Conservation (phyloP, 2,888 invertebrate species). For the Nemapogon koenigi region DNA sequence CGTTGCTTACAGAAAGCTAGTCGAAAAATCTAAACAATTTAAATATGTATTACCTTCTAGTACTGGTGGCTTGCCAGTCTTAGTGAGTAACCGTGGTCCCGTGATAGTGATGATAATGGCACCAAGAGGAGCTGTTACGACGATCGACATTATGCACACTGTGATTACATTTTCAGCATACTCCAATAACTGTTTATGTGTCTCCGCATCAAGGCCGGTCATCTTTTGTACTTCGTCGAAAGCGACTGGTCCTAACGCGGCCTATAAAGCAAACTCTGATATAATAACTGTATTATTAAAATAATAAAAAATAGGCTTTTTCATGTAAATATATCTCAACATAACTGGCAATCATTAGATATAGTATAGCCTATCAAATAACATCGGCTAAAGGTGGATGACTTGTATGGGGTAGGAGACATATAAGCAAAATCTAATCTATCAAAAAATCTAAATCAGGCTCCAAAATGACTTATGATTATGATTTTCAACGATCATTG, state of each 20-base stretch:
- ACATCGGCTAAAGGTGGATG: no score
- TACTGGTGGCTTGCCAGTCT: slow-evolving; percentile 74
- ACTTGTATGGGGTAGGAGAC: no score
- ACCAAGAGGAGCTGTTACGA: slow-evolving; percentile 84
- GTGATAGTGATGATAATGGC: slow-evolving; percentile 82
- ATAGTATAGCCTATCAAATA: no score
- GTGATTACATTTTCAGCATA: slow-evolving; percentile 78
- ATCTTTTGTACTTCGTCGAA: slow-evolving; percentile 67
- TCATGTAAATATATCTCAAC: no score
- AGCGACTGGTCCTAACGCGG: slow-evolving; percentile 81
- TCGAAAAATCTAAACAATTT: neutral
- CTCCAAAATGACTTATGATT: no score
- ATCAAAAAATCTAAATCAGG: no score
- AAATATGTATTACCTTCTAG: slow-evolving; percentile 58
- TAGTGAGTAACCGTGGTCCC: slow-evolving; percentile 79
- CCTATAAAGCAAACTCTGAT: slow-evolving; percentile 64
- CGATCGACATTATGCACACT: slow-evolving; percentile 80
- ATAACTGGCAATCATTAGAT: no score
- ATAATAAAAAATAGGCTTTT: no score
- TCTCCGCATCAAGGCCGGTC: slow-evolving; percentile 30
- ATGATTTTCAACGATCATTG: no score
- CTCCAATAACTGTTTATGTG: slow-evolving; percentile 49
- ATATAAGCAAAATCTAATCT: no score
- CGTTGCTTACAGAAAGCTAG: no score
- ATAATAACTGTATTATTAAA: no score